Percentiles rank a stretch among this genome's conserved stretches.
Evolutionary conservation across 2,113 vertebrate species (phyloP).

Genomic region (Empidonax traillii): DNA sequence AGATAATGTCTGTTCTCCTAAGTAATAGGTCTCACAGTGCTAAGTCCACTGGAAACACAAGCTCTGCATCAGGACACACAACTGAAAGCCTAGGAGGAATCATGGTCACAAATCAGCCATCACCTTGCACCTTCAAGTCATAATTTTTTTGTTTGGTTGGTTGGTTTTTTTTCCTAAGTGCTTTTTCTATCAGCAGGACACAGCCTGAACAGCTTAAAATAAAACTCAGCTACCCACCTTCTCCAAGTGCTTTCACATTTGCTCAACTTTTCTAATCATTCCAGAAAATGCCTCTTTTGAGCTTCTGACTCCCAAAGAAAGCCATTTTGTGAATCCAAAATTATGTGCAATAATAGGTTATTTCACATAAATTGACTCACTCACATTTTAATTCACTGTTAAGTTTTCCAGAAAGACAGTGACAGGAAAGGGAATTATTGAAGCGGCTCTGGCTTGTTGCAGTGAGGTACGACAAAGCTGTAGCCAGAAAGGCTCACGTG

Average conservation of each 20-base stretch:
- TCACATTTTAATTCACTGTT: neutral
- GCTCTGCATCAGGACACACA: constrained; percentile 75
- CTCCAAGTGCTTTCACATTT: neutral
- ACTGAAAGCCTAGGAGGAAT: constrained; percentile 71
- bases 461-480: neutral
- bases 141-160: neutral
- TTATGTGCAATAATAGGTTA: neutral
- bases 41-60: constrained; percentile 58
- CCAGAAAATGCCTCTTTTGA: neutral
- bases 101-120: constrained; percentile 70
- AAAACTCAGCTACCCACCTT: neutral
- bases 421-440: neutral
- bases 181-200: neutral
- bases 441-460: neutral
- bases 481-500: neutral
- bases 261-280: neutral
- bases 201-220: neutral
- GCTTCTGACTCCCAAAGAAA: neutral
- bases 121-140: constrained; percentile 3
- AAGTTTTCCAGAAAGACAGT: neutral
- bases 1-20: constrained; percentile 65
- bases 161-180: neutral
- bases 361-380: neutral
- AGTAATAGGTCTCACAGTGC: constrained; percentile 52
- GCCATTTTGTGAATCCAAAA: neutral